Evolutionary conservation across 1,140 invertebrate genomes (phyloP).

Genomic region (Intoshia linei): DNA sequence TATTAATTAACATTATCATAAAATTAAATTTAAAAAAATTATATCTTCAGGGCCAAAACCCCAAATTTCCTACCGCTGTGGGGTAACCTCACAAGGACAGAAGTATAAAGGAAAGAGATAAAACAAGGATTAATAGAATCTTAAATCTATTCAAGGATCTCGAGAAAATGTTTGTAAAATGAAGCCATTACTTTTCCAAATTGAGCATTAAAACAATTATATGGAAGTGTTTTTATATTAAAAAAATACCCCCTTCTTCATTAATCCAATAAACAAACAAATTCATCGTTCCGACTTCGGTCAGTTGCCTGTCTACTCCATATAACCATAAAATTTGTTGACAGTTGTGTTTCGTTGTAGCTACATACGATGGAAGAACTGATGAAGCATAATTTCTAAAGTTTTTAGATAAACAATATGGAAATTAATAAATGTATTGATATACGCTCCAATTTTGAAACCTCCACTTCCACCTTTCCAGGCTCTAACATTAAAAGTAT

Average conservation of each 20-base stretch:
- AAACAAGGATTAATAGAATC: too few species aligned
- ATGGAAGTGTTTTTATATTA: too few species aligned
- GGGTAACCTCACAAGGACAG: too few species aligned
- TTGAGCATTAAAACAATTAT: too few species aligned
- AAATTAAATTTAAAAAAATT: too few species aligned
- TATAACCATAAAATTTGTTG: conserved; percentile 91
- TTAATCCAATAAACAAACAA: conserved; percentile 60
- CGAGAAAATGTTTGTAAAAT: too few species aligned
- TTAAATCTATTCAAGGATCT: too few species aligned
- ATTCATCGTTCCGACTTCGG: conserved; percentile 96
- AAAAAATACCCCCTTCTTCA: conserved; percentile 53
- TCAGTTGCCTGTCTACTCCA: conserved; percentile 61
- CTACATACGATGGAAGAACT: conserved; percentile 31
- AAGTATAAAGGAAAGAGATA: too few species aligned
- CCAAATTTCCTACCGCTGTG: too few species aligned
- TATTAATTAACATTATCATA: too few species aligned
- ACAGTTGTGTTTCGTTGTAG: conserved; percentile 35
- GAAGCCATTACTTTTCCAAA: too few species aligned
- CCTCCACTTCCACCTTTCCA: conserved; percentile 67
- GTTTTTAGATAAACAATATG: neutral
- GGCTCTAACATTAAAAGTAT: conserved; percentile 44
- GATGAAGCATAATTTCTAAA: conserved; percentile 30
- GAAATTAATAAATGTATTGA: conserved; percentile 4
- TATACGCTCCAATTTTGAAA: conserved; percentile 57
- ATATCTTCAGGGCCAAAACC: too few species aligned